Base-by-base conservation (phyloP, 1,140 invertebrate genomes). In the Micrasema longulum region DNA sequence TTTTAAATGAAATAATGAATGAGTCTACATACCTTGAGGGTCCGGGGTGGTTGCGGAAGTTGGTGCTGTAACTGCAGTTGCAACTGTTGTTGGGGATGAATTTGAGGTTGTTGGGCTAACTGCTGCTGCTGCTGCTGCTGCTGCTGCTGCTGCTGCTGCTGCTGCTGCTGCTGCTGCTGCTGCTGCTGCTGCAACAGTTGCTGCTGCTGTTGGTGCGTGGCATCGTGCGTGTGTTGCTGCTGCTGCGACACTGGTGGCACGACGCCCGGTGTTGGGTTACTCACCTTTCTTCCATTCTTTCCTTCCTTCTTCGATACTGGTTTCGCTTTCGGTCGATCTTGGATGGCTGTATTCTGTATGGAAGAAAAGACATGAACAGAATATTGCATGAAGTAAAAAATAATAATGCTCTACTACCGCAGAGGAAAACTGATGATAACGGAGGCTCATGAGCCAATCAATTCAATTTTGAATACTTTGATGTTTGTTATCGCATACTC, bases 311-410 rank as follows among this genome's bases (percentile, higher is more conserved):
- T 93, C 31, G 91, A 91, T 38, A 90, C 89, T 7, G 91, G 90
- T 80, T 93, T 93, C 0, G 89, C 91, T 85, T 93, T 94, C 35
- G 92, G 92, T 74, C 92, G 85, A 84, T 93, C 92, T 80, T 90
- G 91, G 43, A 93, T 92, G 65, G 91, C 91, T 52, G 91, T 93
- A 78, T 88, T 90, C 82, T 91, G 86, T 35, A 85, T 64, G 36
- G 12, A 35, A 2, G 50, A 31, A 31, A 2, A 31, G n/a, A n/a
- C n/a, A n/a, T n/a, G n/a, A n/a, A n/a, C n/a, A n/a, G n/a, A n/a
- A n/a, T n/a, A n/a, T n/a, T n/a, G n/a, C n/a, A n/a, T n/a, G n/a
- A n/a, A n/a, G n/a, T n/a, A n/a, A n/a, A n/a, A n/a, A n/a, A n/a
- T n/a, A n/a, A n/a, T n/a, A n/a, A n/a, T n/a, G n/a, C n/a, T n/a